Conservation (phyloP, 2,113 vertebrate genomes). For the Meriones unguiculatus region DNA sequence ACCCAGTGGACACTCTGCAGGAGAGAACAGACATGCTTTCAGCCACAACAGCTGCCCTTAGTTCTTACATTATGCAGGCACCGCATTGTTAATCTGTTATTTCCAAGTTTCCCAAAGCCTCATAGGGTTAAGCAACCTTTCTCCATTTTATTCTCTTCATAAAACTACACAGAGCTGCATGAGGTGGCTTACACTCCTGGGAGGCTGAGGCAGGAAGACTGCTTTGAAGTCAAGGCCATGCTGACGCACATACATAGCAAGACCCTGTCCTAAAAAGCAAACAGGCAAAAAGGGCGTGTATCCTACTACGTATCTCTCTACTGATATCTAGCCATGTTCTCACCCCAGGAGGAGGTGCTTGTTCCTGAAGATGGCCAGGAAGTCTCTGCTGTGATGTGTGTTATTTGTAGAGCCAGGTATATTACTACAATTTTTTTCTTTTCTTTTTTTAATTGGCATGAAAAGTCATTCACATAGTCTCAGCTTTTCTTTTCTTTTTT, state of each 20-base stretch:
- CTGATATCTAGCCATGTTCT: not conserved
- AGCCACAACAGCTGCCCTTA: not conserved
- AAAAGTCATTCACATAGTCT: slow-evolving; percentile 24
- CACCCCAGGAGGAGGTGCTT: not conserved
- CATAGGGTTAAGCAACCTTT: not conserved
- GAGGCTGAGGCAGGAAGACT: not conserved
- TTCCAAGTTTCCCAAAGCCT: not conserved
- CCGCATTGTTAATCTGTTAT: not conserved
- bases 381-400: not conserved
- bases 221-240: not conserved
- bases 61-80: not conserved
- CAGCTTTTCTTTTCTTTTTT: not conserved
- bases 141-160: slow-evolving; percentile 14
- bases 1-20: not conserved
- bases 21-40: not conserved
- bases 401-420: not conserved
- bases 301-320: not conserved
- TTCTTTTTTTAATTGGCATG: not conserved
- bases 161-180: slow-evolving; percentile 14
- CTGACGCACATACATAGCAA: not conserved
- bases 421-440: slow-evolving; percentile 5
- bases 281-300: not conserved
- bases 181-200: not conserved
- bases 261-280: not conserved
- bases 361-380: not conserved